Base-by-base conservation (phyloP, 2,888 invertebrate genomes). In the Drosophila mercatorum region DNA sequence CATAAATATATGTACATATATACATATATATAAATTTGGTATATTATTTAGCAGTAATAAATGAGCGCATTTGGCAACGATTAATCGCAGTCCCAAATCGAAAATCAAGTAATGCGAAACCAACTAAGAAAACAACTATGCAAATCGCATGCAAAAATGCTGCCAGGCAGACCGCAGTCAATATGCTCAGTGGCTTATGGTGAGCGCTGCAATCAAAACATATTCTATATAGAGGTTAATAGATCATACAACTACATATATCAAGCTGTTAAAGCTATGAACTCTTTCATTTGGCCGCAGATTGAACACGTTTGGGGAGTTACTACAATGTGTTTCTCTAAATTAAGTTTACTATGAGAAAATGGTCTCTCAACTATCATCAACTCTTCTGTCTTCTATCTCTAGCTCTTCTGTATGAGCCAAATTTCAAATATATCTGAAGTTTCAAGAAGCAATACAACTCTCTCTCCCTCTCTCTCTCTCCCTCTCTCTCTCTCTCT, bases 1-100 rank as follows among this genome's bases (percentile, higher is more conserved):
- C 12, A 28, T 47, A 28, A 2, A 5, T 5, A 49, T n/a, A 12
- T 2, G 12, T n/a, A 31, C 2, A 49, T 11, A 34, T 5, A 3
- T 31, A 31, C 3, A 5, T 31, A 5, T n/a, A 11, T 31, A 31
- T 31, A 34, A 11, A 34, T 36, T n/a, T 7, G 6, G 17, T 22
- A 52, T 38, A 38, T 63, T 55, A 40, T 55, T 26, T 46, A 55
- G 44, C 14, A 12, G 31, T 44, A 52, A n/a, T 38, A 38, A 62
- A 59, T 49, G 44, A 62, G 40, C n/a, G 41, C 47, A 55, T 72
- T 78, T 68, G 58, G 56, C 63, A 80, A 76, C 61, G 72, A 46
- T 47, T 55, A 75, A 72, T 65, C 41, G 71, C 56, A 63, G 63
- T 57, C 26, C n/a, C 43, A 26, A 51, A 40, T 56, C 44, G 26